phyloP scores from a whole-genome alignment of 2,888 invertebrate genomes.

The Pilophorus perplexus region DNA sequence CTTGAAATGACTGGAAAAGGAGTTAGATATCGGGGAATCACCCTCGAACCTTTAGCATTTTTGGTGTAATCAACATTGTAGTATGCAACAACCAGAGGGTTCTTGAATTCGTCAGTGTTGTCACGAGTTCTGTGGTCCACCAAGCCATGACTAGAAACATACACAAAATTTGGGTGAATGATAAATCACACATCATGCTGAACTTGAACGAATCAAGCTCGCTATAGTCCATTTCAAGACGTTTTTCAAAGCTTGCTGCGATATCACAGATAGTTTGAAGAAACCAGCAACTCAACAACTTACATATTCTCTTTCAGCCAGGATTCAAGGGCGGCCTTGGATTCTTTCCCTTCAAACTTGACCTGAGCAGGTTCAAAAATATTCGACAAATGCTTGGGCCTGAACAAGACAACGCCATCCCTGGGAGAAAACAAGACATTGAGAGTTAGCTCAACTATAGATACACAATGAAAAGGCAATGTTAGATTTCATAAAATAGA shows the following conservation, averaged over 20 bases:
- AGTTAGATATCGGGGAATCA: too few species aligned
- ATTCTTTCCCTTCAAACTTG: slow-evolving; percentile 70
- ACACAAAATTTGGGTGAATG: too few species aligned
- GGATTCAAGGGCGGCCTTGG: slow-evolving; percentile 66
- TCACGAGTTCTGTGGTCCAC: slow-evolving; percentile 87
- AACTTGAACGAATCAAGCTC: too few species aligned
- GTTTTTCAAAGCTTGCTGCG: too few species aligned
- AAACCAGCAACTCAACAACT: too few species aligned
- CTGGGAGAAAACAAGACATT: slow-evolving; percentile 55
- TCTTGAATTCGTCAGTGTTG: slow-evolving; percentile 78
- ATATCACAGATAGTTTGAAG: too few species aligned
- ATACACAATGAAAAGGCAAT: too few species aligned
- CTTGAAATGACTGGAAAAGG: too few species aligned
- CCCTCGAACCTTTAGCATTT: slow-evolving; percentile 81
- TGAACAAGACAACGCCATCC: slow-evolving; percentile 80
- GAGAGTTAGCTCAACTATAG: background rate
- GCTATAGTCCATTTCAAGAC: too few species aligned
- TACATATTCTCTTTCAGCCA: slow-evolving; percentile 83
- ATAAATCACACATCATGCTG: background rate
- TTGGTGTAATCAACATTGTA: slow-evolving; percentile 93
- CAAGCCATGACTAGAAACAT: slow-evolving; percentile 73
- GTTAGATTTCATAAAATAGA: background rate
- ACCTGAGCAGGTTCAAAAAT: slow-evolving; percentile 85
- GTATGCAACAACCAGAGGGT: slow-evolving; percentile 87
- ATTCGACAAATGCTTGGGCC: slow-evolving; percentile 83